phyloP scores from a whole-genome alignment of 2,113 vertebrate genomes.

The Cervus canadensis region DNA sequence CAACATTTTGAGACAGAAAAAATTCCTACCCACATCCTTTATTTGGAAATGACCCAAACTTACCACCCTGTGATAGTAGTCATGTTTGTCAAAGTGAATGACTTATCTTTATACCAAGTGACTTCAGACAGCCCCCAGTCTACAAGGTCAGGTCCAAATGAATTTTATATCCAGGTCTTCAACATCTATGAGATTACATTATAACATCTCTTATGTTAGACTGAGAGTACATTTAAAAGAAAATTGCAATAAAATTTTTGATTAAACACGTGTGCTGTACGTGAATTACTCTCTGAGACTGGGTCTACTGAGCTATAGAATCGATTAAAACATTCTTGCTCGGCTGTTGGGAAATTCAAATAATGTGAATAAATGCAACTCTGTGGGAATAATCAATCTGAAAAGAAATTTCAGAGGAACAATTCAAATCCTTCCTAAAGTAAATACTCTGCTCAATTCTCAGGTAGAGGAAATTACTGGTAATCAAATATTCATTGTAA shows the following conservation, averaged over 20 bases:
- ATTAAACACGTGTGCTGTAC: not conserved
- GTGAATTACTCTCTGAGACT: not conserved
- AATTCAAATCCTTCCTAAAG: not conserved
- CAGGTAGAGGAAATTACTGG: not conserved
- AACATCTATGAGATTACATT: not conserved
- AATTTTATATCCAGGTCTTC: not conserved
- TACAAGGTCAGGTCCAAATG: not conserved
- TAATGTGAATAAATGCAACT: not conserved
- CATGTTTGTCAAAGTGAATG: slow-evolving; percentile 13
- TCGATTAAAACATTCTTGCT: not conserved
- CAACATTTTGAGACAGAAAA: not conserved
- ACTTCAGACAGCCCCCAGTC: not conserved
- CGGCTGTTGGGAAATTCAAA: not conserved
- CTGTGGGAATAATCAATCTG: not conserved
- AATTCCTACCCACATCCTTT: not conserved
- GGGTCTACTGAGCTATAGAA: not conserved
- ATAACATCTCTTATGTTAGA: not conserved
- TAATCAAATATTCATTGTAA: not conserved
- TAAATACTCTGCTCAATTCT: not conserved
- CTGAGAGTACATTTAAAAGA: not conserved
- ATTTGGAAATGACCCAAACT: not conserved
- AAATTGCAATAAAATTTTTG: not conserved
- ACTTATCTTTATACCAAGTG: not conserved
- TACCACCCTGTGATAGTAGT: not conserved
- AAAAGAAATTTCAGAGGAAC: not conserved